A percentile compares a stretch with the other conserved stretches of the same genome.
Evolutionary conservation across 2,113 vertebrate genomes (phyloP).

Genomic region (Cephalopterus ornatus): DNA sequence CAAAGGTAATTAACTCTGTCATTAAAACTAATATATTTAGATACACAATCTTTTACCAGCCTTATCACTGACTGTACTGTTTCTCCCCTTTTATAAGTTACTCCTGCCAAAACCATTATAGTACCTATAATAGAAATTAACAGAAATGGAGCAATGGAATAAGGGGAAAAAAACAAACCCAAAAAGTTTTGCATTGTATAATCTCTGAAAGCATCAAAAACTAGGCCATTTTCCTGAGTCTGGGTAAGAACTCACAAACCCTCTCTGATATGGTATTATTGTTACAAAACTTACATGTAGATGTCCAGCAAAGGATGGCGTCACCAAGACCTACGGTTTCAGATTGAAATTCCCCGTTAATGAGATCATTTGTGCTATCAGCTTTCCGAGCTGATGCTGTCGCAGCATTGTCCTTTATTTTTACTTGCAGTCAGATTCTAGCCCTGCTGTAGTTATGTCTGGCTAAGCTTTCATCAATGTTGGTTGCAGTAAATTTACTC

Average conservation of each 20-base stretch:
- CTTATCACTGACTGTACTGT: background rate
- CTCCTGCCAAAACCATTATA: slow-evolving; percentile 7
- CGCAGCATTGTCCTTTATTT: background rate
- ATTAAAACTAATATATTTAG: background rate
- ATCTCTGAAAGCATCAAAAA: background rate
- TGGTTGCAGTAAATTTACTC: background rate
- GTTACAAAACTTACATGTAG: background rate
- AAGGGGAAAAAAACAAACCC: background rate
- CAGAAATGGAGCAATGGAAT: background rate
- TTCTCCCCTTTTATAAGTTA: background rate
- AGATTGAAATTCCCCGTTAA: background rate
- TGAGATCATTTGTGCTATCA: background rate
- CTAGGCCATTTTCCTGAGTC: background rate
- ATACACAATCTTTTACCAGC: background rate
- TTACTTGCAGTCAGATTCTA: background rate
- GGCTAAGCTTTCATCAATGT: background rate
- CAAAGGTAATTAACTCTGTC: slow-evolving; percentile 28
- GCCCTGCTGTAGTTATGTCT: background rate
- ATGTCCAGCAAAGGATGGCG: background rate
- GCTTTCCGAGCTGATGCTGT: background rate
- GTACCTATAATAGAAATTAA: background rate
- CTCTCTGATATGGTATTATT: background rate
- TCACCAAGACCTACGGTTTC: background rate
- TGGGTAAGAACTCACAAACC: background rate
- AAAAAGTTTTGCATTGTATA: background rate